Evolutionary conservation across 2,797 vertebrate genomes (phyloP).

Genomic region (Phaenicophaeus curvirostris): DNA sequence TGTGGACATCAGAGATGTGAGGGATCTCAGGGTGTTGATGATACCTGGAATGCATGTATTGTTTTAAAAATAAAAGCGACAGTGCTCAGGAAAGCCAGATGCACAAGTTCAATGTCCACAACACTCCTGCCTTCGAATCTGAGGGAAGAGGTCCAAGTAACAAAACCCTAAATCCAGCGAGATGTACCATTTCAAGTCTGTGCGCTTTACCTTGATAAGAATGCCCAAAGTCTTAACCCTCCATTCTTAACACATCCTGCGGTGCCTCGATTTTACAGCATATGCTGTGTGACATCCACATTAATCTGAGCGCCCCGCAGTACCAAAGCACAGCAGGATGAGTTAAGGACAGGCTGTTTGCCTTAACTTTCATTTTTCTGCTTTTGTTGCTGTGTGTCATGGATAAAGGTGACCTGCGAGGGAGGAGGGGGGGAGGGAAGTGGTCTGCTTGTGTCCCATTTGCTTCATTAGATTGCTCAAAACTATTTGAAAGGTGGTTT

Average conservation of each 20-base stretch:
- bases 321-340: constrained; percentile 51
- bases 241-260: not conserved
- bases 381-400: constrained; percentile 53
- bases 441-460: not conserved
- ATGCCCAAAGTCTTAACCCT: constrained; percentile 38
- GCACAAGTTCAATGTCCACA: not conserved
- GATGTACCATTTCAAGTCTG: not conserved
- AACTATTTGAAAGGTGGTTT: constrained; percentile 40
- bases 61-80: not conserved
- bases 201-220: constrained; percentile 31
- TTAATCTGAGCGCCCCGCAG: constrained; percentile 44
- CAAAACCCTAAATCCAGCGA: not conserved
- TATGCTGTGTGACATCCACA: constrained; percentile 66
- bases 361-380: constrained; percentile 54
- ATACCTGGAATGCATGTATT: not conserved
- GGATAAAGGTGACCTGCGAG: constrained; percentile 65
- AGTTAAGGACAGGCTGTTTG: constrained; percentile 47
- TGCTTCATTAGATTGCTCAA: constrained; percentile 43
- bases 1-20: not conserved
- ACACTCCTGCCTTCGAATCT: not conserved
- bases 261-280: constrained; percentile 13
- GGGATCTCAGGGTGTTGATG: not conserved
- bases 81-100: not conserved
- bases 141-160: constrained; percentile 3
- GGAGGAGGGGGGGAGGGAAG: fast-evolving